Conservation (phyloP, 1,140 invertebrate species). For the Solenopsis fugax region DNA sequence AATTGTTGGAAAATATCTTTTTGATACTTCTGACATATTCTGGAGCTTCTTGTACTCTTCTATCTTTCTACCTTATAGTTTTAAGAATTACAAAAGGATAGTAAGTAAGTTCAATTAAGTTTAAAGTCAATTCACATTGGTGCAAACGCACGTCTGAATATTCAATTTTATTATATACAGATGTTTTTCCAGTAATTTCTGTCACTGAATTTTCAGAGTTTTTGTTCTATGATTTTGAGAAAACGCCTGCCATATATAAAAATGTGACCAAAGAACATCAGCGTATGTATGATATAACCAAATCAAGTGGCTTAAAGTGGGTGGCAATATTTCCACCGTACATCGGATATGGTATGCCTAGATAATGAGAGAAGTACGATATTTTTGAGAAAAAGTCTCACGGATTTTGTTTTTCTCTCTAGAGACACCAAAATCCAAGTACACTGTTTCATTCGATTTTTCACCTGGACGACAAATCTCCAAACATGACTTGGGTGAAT, state of each 20-base stretch:
- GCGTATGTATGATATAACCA: conserved; percentile 91
- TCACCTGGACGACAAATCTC: conserved; percentile 90
- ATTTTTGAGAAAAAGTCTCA: not conserved
- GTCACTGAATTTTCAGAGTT: conserved; percentile 88
- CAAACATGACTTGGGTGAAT: conserved; percentile 91
- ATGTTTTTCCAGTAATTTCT: conserved; percentile 16
- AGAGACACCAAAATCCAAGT: conserved; percentile 88
- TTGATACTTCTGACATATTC: no score
- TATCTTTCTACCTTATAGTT: no score
- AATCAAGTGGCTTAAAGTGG: conserved; percentile 90
- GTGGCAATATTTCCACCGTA: conserved; percentile 94
- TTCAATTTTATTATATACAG: conserved; percentile 7
- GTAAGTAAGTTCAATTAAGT: no score
- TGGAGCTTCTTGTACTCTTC: no score
- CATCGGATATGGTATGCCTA: conserved; percentile 89
- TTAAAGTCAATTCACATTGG: conserved; percentile 37
- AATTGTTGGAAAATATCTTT: no score
- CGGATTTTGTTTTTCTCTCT: conserved; percentile 76
- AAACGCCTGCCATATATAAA: conserved; percentile 91
- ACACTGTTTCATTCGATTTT: conserved; percentile 88
- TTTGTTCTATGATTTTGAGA: conserved; percentile 89
- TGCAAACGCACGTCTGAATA: not conserved
- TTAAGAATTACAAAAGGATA: no score
- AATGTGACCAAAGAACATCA: conserved; percentile 92
- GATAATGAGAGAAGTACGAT: conserved; percentile 2